Evolutionary conservation across 2,113 vertebrate species (phyloP).

Genomic region (Dasypus novemcinctus): DNA sequence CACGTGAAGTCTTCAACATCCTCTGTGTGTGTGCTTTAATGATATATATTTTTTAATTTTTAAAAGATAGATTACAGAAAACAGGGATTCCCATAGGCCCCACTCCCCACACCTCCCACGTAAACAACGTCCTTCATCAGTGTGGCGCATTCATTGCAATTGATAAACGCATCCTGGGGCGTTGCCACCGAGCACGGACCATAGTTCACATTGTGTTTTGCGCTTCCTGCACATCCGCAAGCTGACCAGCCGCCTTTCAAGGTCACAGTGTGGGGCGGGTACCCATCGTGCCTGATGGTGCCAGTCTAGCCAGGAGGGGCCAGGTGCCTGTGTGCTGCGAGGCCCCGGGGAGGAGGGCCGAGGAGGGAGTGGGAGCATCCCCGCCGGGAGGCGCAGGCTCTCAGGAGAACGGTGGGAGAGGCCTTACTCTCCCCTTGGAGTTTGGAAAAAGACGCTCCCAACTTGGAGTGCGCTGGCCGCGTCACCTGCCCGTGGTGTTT

Average conservation of each 20-base stretch:
- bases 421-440: not conserved
- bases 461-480: not conserved
- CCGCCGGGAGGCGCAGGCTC: not conserved
- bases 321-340: fast-evolving
- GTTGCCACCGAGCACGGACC: no score
- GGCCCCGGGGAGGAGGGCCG: fast-evolving
- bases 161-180: no score
- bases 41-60: no score
- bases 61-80: no score
- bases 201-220: not conserved
- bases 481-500: not conserved
- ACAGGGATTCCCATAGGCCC: no score
- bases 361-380: not conserved
- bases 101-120: no score
- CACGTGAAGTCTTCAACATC: not conserved
- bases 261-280: not conserved
- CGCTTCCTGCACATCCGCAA: fast-evolving
- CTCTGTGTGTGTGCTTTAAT: no score
- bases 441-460: not conserved
- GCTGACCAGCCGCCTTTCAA: not conserved
- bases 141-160: no score
- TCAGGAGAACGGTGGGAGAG: fast-evolving
- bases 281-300: not conserved
- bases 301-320: not conserved
- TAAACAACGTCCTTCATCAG: no score